Percentiles rank a stretch among this genome's conserved stretches.
Evolutionary conservation across 2,888 invertebrate genomes (phyloP).

Genomic region (Cantharis lateralis): DNA sequence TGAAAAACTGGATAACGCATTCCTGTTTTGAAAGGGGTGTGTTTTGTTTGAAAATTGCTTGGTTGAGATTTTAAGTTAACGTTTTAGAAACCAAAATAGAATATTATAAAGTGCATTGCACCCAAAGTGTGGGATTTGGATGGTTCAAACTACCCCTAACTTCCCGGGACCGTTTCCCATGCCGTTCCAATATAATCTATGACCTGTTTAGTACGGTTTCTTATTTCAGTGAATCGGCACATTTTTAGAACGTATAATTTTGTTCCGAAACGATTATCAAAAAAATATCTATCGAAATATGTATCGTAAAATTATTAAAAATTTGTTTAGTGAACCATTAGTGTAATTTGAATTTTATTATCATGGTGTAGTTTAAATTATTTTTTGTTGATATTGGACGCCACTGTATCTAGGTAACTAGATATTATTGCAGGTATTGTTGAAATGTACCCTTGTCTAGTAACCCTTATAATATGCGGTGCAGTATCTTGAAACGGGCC

Average conservation of each 20-base stretch:
- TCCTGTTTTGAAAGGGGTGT: background rate
- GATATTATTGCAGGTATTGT: conserved; percentile 31
- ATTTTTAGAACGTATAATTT: background rate
- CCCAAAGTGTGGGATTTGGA: conserved; percentile 20
- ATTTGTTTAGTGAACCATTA: background rate
- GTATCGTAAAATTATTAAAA: background rate
- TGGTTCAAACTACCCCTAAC: conserved; percentile 29
- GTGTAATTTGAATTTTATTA: background rate
- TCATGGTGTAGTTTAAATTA: background rate
- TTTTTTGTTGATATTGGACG: conserved; percentile 13
- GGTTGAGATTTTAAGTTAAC: background rate
- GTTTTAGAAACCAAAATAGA: conserved; percentile 22
- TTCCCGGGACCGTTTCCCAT: conserved; percentile 32
- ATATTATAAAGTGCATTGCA: conserved; percentile 30
- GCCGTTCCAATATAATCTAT: conserved; percentile 31
- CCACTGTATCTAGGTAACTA: conserved; percentile 33
- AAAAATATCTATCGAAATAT: background rate
- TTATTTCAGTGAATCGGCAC: conserved; percentile 21
- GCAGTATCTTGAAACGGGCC: conserved; percentile 38
- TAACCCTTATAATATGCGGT: conserved; percentile 34
- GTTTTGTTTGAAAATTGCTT: background rate
- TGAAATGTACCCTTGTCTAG: conserved; percentile 35
- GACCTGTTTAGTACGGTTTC: conserved; percentile 28
- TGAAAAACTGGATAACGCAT: background rate
- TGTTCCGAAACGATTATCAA: background rate